A percentile compares a stretch with the other conserved stretches of the same genome.
Conservation (phyloP, 2,113 vertebrate species). For the Recurvirostra avosetta region DNA sequence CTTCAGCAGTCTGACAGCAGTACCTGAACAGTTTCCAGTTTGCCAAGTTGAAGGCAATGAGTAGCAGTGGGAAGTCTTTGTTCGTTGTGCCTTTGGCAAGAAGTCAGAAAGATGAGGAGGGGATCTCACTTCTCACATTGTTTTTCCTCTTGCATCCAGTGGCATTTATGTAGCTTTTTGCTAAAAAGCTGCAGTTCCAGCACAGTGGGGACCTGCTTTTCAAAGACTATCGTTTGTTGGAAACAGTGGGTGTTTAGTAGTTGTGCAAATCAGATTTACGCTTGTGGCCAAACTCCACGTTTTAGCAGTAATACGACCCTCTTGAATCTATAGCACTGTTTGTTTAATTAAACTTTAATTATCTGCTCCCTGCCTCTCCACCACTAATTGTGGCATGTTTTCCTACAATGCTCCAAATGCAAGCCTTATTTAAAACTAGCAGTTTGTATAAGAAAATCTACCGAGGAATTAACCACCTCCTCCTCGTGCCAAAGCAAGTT, state of each 20-base stretch:
- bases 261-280: neutral
- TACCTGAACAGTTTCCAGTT: neutral
- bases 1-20: neutral
- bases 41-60: neutral
- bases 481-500: rapidly evolving
- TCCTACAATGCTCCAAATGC: neutral
- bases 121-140: neutral
- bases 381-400: neutral
- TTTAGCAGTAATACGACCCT: neutral
- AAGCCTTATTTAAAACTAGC: neutral
- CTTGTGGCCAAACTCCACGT: neutral
- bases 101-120: neutral
- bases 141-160: neutral
- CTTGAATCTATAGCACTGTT: neutral
- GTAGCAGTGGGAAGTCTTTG: neutral
- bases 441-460: neutral
- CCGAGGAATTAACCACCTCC: neutral
- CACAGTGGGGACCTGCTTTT: neutral
- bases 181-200: neutral
- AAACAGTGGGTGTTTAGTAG: neutral
- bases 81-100: neutral
- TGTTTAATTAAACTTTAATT: slow-evolving; percentile 53
- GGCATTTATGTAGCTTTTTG: neutral
- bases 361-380: neutral
- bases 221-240: neutral